Conservation (phyloP, 1,140 invertebrate genomes). For the Cyclargus thomasi region DNA sequence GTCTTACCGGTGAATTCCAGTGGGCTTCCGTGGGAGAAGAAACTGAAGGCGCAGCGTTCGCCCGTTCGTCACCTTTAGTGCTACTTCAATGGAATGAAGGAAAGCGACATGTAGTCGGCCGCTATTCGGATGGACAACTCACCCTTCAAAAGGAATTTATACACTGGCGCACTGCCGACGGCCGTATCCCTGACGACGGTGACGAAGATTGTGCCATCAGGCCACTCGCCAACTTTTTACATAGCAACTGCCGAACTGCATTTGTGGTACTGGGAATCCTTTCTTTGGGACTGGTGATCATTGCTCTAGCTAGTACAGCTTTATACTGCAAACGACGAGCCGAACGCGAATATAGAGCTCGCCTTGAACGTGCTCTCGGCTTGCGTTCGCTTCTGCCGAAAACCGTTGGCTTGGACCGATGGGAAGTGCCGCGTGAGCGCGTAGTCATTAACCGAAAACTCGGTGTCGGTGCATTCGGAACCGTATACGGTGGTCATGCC, state of each 20-base stretch:
- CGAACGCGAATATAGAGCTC: slow-evolving; percentile 81
- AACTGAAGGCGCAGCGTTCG: slow-evolving; percentile 26
- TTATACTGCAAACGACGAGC: slow-evolving; percentile 56
- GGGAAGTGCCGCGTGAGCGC: slow-evolving; percentile 88
- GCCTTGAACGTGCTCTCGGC: slow-evolving; percentile 81
- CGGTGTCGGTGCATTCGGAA: slow-evolving; percentile 93
- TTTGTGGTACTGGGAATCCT: slow-evolving; percentile 83
- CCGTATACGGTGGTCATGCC: slow-evolving; percentile 67
- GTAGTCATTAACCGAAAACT: slow-evolving; percentile 94
- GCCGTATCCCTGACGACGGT: slow-evolving; percentile 81
- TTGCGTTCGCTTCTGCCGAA: slow-evolving; percentile 81
- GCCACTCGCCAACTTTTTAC: slow-evolving; percentile 79
- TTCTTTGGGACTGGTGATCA: slow-evolving; percentile 77
- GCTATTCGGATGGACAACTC: slow-evolving; percentile 32
- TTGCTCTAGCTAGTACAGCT: background rate
- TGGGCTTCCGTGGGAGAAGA: slow-evolving; percentile 30
- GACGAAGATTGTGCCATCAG: slow-evolving; percentile 79
- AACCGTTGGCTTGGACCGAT: slow-evolving; percentile 82
- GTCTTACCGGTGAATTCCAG: slow-evolving; percentile 40
- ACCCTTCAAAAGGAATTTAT: slow-evolving; percentile 24
- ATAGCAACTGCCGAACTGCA: slow-evolving; percentile 83
- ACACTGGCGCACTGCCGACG: slow-evolving; percentile 78
- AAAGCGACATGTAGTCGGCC: slow-evolving; percentile 29
- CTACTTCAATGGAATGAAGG: slow-evolving; percentile 40
- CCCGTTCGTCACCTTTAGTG: slow-evolving; percentile 31